phyloP scores from a whole-genome alignment of 2,888 invertebrate species.

The Caenorhabditis angaria region DNA sequence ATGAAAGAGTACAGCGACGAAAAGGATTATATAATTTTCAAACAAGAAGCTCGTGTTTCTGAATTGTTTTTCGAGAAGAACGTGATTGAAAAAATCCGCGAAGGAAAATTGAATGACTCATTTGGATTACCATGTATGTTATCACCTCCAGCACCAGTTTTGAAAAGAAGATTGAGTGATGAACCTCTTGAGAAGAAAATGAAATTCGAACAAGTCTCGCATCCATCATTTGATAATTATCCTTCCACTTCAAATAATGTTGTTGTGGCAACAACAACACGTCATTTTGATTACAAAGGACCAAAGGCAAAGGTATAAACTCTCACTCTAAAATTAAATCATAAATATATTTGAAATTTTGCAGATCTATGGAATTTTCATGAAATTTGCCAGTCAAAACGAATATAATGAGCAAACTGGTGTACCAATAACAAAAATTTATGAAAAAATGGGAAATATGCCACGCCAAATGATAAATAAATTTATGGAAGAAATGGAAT shows the following conservation, averaged over 20 bases:
- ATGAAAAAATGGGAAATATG: neutral
- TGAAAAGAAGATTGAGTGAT: neutral
- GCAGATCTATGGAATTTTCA: neutral
- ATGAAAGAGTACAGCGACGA: neutral
- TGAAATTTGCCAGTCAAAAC: neutral
- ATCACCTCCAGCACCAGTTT: neutral
- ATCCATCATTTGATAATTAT: neutral
- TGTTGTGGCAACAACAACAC: neutral
- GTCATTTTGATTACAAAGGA: neutral
- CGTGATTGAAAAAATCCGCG: neutral
- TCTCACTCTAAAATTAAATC: too few species aligned
- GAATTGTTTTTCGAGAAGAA: slow-evolving; percentile 3
- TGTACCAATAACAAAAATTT: neutral
- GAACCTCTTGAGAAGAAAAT: neutral
- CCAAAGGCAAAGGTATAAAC: neutral
- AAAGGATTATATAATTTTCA: neutral
- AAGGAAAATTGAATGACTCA: neutral
- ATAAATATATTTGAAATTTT: too few species aligned
- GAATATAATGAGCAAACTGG: neutral
- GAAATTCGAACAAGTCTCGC: neutral
- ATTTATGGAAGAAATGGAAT: neutral
- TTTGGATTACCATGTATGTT: neutral
- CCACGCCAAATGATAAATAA: neutral
- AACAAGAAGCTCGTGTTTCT: neutral
- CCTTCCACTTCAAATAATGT: neutral